phyloP scores from a whole-genome alignment of 2,113 vertebrate genomes.

The Hyla sarda region DNA sequence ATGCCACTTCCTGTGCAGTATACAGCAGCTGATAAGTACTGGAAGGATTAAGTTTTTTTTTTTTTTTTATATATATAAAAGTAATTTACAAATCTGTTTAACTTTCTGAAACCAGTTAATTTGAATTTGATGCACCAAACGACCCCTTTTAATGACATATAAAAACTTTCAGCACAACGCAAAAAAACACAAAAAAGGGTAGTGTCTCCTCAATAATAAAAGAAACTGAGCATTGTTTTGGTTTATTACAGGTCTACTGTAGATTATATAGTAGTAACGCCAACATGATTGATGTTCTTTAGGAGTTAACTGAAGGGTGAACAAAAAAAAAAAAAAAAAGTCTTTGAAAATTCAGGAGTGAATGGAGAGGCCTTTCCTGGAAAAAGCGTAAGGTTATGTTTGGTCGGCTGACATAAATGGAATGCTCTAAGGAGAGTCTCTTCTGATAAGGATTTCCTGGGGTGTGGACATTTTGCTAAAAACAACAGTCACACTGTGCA shows the following conservation, averaged over 20 bases:
- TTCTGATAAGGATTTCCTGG: slow-evolving; percentile 53
- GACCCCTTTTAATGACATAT: no score
- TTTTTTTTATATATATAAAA: no score
- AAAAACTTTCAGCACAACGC: no score
- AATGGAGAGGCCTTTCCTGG: slow-evolving; percentile 19
- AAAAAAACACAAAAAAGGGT: no score
- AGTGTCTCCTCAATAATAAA: no score
- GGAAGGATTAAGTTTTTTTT: no score
- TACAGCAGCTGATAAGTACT: no score
- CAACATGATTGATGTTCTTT: background rate
- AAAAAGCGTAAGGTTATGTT: slow-evolving; percentile 53
- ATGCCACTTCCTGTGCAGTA: no score
- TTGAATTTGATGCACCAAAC: no score
- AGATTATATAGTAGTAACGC: background rate
- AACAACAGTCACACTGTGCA: slow-evolving; percentile 45
- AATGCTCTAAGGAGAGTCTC: slow-evolving; percentile 34
- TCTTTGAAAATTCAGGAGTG: background rate
- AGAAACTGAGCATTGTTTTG: no score
- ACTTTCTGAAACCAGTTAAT: no score
- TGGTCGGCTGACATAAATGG: slow-evolving; percentile 39
- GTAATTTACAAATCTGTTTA: no score
- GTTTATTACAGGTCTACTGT: background rate
- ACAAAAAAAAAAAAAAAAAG: background rate
- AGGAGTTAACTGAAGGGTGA: slow-evolving; percentile 4
- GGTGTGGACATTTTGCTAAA: slow-evolving; percentile 38